These are phyloP conservation scores for Danionella dracula DNA, from an alignment of 2,797 vertebrate genomes.

Conservation along the genomic window DNA sequence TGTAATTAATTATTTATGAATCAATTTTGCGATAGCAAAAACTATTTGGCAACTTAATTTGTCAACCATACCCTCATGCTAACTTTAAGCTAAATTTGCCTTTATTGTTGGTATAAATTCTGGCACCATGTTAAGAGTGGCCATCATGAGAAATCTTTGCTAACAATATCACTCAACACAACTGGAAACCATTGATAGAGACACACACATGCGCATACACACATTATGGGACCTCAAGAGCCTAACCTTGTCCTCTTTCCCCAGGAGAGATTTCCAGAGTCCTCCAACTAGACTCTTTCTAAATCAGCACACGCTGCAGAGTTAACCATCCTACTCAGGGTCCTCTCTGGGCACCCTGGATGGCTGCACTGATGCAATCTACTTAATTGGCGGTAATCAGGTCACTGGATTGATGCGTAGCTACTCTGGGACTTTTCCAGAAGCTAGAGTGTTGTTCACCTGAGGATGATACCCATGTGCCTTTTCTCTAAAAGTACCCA, in stretches of 20 bases:
- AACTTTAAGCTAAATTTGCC: too few relatives aligned
- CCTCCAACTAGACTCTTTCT: neutral
- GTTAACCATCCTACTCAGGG: neutral
- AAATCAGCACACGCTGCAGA: slow-evolving; percentile 10
- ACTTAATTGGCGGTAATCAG: slow-evolving; percentile 54
- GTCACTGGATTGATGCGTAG: slow-evolving; percentile 38
- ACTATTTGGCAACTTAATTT: too few relatives aligned
- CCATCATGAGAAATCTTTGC: neutral
- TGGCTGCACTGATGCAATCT: slow-evolving; percentile 47
- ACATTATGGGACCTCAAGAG: neutral
- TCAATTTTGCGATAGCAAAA: too few relatives aligned
- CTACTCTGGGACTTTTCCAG: slow-evolving; percentile 37
- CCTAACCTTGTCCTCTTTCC: neutral
- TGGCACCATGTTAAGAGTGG: too few relatives aligned
- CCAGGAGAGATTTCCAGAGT: neutral
- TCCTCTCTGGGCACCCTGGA: slow-evolving; percentile 23
- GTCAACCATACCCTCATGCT: too few relatives aligned
- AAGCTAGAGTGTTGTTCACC: neutral
- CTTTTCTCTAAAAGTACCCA: neutral
- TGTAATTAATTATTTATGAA: too few relatives aligned
- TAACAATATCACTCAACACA: neutral
- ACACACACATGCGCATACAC: neutral
- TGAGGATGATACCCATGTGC: neutral
- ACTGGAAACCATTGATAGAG: neutral
- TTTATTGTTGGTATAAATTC: too few relatives aligned